Base-by-base conservation (phyloP, 2,888 invertebrate genomes). In the Hedychridium roseum region DNA sequence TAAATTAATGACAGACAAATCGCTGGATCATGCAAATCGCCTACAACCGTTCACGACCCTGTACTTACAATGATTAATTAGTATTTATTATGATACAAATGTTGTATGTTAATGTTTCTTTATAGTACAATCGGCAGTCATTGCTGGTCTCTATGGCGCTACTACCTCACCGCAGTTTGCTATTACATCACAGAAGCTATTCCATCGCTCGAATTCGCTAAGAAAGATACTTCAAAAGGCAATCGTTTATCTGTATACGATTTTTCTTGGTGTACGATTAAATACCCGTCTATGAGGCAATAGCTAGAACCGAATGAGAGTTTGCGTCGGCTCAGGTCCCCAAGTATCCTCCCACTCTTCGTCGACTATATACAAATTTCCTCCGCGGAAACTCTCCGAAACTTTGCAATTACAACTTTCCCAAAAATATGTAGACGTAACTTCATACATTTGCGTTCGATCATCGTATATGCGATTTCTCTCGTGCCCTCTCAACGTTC, bases 81-180 rank as follows among this genome's bases (percentile, higher is more conserved):
- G 51, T 64, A 64, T 52, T 63, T 51, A 54, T 58, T 60, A 66
- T 66, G 58, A 61, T 65, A 65, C 54, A 66, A 56, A 64, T 67
- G 59, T 64, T 69, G 66, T 43, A 62, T 54, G 60, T 66, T 67
- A 65, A 64, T 55, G 56, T 53, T 50, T 57, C 47, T 49, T 69
- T 68, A 68, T 60, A 64, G 57, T 70, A 70, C 68, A 68, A 67
- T 71, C 70, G 71, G 71, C 71, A 71, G 71, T 71, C 71, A 66
- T 64, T 57, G 71, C 71, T 71, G 71, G 71, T 71, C 71, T 70
- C 70, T 71, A 60, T 72, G 68, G 71, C 68, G 69, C 56, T 57
- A 52, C 66, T 60, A 49, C 60, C 60, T 16, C 60, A 53, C 63
- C 62, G 49, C 57, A 47, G 39, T 45, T 50, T 46, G 34, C 30